Evolutionary conservation across 2,888 invertebrate genomes (phyloP).

Genomic region (Halictus quadricinctus): DNA sequence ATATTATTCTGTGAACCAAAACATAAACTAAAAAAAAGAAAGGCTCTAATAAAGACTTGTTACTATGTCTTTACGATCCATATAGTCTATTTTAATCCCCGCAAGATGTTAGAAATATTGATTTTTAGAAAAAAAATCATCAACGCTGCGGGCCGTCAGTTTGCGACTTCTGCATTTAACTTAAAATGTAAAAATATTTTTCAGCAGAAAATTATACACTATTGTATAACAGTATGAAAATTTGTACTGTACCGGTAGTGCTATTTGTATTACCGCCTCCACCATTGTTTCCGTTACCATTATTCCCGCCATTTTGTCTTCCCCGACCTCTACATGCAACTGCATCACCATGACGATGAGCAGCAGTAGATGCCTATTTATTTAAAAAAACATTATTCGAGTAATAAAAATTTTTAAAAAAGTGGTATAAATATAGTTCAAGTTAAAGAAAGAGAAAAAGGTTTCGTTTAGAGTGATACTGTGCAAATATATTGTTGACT

Average conservation of each 20-base stretch:
- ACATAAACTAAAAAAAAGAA: background rate
- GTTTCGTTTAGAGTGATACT: background rate
- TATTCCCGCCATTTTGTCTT: background rate
- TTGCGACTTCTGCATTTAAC: background rate
- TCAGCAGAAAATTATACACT: background rate
- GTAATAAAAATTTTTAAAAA: background rate
- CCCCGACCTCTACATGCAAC: conserved; percentile 20
- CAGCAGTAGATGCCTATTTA: conserved; percentile 15
- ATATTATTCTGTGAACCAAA: background rate
- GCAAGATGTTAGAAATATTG: background rate
- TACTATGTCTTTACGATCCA: too few species aligned
- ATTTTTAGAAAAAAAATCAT: background rate
- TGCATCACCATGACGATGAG: conserved; percentile 3
- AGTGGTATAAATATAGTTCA: background rate
- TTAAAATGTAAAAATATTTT: background rate
- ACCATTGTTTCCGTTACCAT: background rate
- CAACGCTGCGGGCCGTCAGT: background rate
- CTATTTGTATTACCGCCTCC: background rate
- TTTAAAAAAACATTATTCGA: background rate
- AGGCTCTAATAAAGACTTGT: background rate
- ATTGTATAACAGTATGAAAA: background rate
- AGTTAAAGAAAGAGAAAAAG: background rate
- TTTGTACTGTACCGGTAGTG: background rate
- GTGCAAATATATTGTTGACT: background rate
- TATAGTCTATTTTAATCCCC: too few species aligned